These are phyloP conservation scores for Metallyticus violacea DNA, from an alignment of 2,888 invertebrate species.

Conservation along the genomic window DNA sequence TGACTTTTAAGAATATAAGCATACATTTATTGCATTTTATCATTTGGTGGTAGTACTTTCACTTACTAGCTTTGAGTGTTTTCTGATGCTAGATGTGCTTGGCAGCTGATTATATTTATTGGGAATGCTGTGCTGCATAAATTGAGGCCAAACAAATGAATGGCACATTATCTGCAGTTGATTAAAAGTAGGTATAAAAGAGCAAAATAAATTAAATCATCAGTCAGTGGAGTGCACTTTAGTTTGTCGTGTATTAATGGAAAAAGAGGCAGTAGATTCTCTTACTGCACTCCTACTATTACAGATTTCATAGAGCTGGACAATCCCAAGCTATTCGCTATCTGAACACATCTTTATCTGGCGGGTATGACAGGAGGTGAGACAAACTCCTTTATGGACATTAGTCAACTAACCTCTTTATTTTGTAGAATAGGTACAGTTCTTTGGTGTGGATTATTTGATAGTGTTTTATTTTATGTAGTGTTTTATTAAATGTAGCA, in stretches of 20 bases:
- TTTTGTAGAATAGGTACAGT: neutral
- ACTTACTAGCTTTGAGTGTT: too few relatives aligned
- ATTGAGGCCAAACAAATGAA: too few relatives aligned
- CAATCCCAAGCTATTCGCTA: neutral
- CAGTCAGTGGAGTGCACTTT: neutral
- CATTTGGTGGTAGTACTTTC: too few relatives aligned
- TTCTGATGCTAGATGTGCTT: too few relatives aligned
- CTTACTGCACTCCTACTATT: constrained; percentile 3
- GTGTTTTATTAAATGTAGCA: constrained; percentile 38
- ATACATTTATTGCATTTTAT: too few relatives aligned
- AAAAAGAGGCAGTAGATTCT: neutral
- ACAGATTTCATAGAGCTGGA: constrained; percentile 21
- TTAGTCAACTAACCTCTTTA: neutral
- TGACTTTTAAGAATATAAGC: too few relatives aligned
- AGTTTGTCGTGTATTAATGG: neutral
- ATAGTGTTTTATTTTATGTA: constrained; percentile 38
- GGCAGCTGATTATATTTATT: too few relatives aligned
- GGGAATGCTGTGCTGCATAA: too few relatives aligned
- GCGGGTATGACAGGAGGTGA: constrained; percentile 23
- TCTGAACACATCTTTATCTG: neutral
- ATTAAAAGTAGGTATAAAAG: too few relatives aligned
- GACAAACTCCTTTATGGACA: neutral
- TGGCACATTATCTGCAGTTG: too few relatives aligned
- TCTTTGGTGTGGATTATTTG: neutral
- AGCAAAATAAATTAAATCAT: too few relatives aligned